These are phyloP conservation scores for Catajapyx aquilonaris DNA, from an alignment of 1,140 invertebrate species.

Conservation along the genomic window DNA sequence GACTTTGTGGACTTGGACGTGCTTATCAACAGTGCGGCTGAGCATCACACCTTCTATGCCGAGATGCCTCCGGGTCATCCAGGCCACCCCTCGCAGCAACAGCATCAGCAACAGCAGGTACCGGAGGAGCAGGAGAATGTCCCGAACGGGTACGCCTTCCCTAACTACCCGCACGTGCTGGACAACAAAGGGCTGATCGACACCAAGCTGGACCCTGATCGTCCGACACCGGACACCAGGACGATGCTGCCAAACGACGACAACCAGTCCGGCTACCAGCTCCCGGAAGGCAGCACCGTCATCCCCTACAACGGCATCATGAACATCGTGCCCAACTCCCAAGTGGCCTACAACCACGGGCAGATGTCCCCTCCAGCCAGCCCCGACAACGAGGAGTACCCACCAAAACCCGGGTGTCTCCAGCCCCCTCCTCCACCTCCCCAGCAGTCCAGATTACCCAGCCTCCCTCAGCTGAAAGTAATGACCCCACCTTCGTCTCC, in stretches of 20 bases:
- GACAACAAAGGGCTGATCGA: not conserved
- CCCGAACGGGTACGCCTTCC: not conserved
- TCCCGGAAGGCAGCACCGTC: not conserved
- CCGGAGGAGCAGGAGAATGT: not conserved
- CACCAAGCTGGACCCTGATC: not conserved
- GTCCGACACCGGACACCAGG: not conserved
- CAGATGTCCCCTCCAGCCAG: conserved; percentile 30
- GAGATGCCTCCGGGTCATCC: not conserved
- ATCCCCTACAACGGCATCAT: conserved; percentile 8
- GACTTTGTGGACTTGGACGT: conserved; percentile 26
- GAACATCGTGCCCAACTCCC: conserved; percentile 7
- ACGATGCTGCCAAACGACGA: too few species aligned
- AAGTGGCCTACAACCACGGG: conserved; percentile 17
- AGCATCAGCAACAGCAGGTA: not conserved
- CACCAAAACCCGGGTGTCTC: not conserved
- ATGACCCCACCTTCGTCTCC: conserved; percentile 33
- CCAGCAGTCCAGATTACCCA: conserved; percentile 7
- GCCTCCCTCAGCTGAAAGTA: conserved; percentile 17
- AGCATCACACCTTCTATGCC: conserved; percentile 18
- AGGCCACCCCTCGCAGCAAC: conserved; percentile 1
- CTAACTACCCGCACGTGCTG: not conserved
- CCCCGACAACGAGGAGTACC: conserved; percentile 19
- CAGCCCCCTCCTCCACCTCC: conserved; percentile 6
- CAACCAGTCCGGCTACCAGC: too few species aligned
- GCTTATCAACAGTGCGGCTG: conserved; percentile 22